Evolutionary conservation across 1,140 invertebrate species (phyloP).

Genomic region (Orussus abietinus): DNA sequence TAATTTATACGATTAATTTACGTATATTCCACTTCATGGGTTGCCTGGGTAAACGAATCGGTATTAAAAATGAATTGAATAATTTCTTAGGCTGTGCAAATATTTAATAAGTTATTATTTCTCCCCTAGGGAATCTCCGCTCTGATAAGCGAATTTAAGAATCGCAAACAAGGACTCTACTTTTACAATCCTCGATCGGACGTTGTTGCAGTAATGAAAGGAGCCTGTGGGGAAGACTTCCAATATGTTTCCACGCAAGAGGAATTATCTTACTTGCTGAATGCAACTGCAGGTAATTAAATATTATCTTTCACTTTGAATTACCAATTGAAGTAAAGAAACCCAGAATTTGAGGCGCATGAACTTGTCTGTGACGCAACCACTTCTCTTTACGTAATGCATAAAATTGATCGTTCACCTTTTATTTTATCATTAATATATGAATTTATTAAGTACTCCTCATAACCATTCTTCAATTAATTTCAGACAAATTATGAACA

Average conservation of each 20-base stretch:
- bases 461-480: constrained; percentile 8
- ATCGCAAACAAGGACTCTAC: constrained; percentile 63
- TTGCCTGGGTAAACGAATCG: no score
- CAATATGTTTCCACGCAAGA: constrained; percentile 55
- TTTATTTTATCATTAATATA: constrained; percentile 2
- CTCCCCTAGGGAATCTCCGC: constrained; percentile 63
- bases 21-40: no score
- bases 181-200: constrained; percentile 59
- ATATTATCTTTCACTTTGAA: constrained; percentile 6
- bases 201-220: constrained; percentile 56
- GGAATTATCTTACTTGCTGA: constrained; percentile 53
- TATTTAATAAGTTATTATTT: constrained; percentile 5
- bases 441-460: background rate
- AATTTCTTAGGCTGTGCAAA: no score
- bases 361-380: no score
- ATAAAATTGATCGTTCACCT: background rate
- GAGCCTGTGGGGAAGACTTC: constrained; percentile 58
- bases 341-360: no score
- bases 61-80: no score
- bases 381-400: no score
- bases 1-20: no score
- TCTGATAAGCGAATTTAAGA: constrained; percentile 66
- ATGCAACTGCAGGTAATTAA: constrained; percentile 38
- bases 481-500: constrained; percentile 36
- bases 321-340: background rate